Percentiles rank a stretch among this genome's conserved stretches.
Evolutionary conservation across 2,113 vertebrate genomes (phyloP).

Genomic region (Pimephales promelas): DNA sequence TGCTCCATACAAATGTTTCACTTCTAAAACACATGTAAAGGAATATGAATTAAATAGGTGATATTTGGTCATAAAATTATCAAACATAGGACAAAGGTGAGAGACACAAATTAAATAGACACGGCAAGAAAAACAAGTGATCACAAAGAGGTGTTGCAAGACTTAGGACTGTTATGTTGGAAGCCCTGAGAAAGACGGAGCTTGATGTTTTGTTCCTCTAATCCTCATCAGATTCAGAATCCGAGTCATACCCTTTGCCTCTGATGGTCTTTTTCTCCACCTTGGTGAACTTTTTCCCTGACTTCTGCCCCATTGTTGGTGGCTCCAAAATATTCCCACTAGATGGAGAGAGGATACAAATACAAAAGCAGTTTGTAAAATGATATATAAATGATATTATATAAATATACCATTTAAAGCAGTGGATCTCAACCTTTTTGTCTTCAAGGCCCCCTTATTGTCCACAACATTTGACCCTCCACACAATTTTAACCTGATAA

Average conservation of each 20-base stretch:
- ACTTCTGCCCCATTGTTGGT: conserved; percentile 83
- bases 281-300: conserved; percentile 87
- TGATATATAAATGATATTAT: not conserved
- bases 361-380: not conserved
- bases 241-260: conserved; percentile 89
- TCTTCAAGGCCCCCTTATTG: too few relatives aligned
- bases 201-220: conserved; percentile 68
- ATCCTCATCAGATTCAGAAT: conserved; percentile 88
- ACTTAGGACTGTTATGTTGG: conserved; percentile 51
- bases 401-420: not conserved
- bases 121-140: conserved; percentile 25
- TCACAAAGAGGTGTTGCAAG: conserved; percentile 24
- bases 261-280: conserved; percentile 95
- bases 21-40: not conserved
- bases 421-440: too few relatives aligned
- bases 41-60: not conserved
- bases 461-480: too few relatives aligned
- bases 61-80: not conserved
- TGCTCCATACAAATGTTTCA: not conserved
- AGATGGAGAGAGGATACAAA: conserved; percentile 51
- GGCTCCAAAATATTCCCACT: conserved; percentile 94
- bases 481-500: too few relatives aligned
- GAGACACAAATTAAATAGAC: conserved; percentile 10
- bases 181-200: conserved; percentile 60
- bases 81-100: not conserved